These are phyloP conservation scores for Scaptomyza graminum DNA, from an alignment of 1,140 invertebrate species.

Conservation along the genomic window DNA sequence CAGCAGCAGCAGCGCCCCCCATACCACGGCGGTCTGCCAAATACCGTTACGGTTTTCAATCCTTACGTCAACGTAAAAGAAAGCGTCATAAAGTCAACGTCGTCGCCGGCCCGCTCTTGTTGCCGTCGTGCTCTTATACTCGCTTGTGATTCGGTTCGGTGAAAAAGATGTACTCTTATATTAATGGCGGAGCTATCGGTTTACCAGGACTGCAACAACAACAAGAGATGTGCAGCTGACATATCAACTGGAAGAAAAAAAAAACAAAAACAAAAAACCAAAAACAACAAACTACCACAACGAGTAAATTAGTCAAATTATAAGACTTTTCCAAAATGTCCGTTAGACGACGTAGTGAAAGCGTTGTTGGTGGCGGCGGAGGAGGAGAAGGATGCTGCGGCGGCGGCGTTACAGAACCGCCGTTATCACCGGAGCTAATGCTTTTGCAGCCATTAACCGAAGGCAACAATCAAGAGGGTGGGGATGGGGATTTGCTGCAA, in stretches of 20 bases:
- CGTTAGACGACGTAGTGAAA: slow-evolving; percentile 8
- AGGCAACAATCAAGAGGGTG: neutral
- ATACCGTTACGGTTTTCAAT: neutral
- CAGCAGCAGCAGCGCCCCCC: too few species aligned
- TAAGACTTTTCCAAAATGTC: slow-evolving; percentile 29
- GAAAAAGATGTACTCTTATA: too few species aligned
- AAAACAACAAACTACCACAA: neutral
- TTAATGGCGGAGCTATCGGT: neutral
- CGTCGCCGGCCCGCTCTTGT: neutral
- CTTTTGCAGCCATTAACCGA: slow-evolving; percentile 44
- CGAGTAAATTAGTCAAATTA: neutral
- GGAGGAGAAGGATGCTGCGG: slow-evolving; percentile 7
- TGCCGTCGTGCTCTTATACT: too few species aligned
- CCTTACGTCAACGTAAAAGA: slow-evolving; percentile 29
- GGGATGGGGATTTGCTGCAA: slow-evolving; percentile 10
- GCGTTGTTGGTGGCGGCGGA: neutral
- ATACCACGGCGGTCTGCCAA: too few species aligned
- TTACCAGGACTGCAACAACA: neutral
- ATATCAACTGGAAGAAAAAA: slow-evolving; percentile 21
- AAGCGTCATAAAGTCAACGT: slow-evolving; percentile 26
- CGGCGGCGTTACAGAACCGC: slow-evolving; percentile 15
- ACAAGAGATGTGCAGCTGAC: slow-evolving; percentile 50
- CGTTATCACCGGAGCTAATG: slow-evolving; percentile 34
- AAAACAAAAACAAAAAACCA: too few species aligned
- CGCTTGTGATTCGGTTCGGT: too few species aligned